Evolutionary conservation across 2,113 vertebrate species (phyloP).

Genomic region (Aviceda subcristata): DNA sequence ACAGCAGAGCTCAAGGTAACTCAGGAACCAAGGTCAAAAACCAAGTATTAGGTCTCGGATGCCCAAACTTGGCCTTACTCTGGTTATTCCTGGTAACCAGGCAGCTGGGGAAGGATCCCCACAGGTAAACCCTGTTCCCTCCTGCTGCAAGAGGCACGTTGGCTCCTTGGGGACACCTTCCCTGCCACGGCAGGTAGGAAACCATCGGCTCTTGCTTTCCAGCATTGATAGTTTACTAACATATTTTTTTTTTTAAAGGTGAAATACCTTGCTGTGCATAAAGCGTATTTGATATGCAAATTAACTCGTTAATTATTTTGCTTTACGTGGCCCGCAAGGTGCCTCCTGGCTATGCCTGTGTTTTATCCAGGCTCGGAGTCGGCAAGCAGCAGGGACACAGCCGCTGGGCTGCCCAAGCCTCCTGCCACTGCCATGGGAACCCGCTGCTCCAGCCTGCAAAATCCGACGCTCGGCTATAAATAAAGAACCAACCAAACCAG

Average conservation of each 20-base stretch:
- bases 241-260: background rate
- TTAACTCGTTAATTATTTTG: background rate
- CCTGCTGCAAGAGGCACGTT: background rate
- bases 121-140: background rate
- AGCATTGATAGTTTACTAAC: background rate
- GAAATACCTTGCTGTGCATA: background rate
- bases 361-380: background rate
- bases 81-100: background rate
- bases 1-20: background rate
- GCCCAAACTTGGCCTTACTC: background rate
- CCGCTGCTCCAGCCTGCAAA: too few species aligned
- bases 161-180: background rate
- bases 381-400: background rate
- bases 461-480: fast-evolving
- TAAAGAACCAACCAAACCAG: background rate
- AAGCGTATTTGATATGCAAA: background rate
- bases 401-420: background rate
- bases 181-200: background rate
- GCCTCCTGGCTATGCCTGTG: background rate
- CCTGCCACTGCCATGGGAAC: background rate
- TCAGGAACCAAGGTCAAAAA: background rate
- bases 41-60: background rate
- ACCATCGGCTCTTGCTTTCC: background rate
- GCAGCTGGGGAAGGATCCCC: background rate
- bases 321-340: background rate